Conservation (phyloP, 2,888 invertebrate genomes). For the Platycnemis pennipes region DNA sequence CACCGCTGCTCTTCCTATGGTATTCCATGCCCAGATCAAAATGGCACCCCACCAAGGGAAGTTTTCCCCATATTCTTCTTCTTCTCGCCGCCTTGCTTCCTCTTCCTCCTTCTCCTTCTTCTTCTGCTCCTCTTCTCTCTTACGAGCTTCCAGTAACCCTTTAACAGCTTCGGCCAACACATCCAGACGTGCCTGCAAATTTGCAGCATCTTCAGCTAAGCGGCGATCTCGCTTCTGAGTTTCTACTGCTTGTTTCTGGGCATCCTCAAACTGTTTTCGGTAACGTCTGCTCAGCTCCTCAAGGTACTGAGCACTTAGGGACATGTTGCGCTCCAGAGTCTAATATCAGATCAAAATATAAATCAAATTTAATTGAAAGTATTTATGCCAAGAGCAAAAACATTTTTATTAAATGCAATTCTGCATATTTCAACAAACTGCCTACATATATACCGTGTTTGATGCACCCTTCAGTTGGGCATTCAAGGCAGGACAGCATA, state of each 20-base stretch:
- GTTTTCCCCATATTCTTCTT: constrained; percentile 70
- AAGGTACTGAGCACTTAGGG: constrained; percentile 96
- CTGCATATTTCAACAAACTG: background rate
- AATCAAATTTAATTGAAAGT: no score
- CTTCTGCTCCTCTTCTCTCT: constrained; percentile 76
- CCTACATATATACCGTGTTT: no score
- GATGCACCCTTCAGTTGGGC: no score
- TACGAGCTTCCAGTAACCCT: constrained; percentile 82
- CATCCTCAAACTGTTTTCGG: constrained; percentile 97
- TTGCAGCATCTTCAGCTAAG: constrained; percentile 88
- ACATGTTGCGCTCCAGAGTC: constrained; percentile 97
- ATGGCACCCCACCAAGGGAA: constrained; percentile 44
- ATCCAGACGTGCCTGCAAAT: constrained; percentile 84
- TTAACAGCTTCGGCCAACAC: constrained; percentile 84
- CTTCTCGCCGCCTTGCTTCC: constrained; percentile 80
- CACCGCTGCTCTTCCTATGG: constrained; percentile 15
- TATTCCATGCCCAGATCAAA: constrained; percentile 40
- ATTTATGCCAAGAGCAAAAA: no score
- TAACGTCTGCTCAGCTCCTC: constrained; percentile 97
- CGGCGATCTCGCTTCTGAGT: constrained; percentile 88
- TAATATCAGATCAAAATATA: constrained; percentile 67
- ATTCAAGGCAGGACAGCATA: no score
- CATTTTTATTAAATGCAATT: no score
- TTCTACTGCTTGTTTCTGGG: constrained; percentile 83
- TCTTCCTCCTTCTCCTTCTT: constrained; percentile 39